Percentiles rank a stretch among this genome's conserved stretches.
Conservation (phyloP, 1,140 invertebrate species). For the Ridgeia piscesae region DNA sequence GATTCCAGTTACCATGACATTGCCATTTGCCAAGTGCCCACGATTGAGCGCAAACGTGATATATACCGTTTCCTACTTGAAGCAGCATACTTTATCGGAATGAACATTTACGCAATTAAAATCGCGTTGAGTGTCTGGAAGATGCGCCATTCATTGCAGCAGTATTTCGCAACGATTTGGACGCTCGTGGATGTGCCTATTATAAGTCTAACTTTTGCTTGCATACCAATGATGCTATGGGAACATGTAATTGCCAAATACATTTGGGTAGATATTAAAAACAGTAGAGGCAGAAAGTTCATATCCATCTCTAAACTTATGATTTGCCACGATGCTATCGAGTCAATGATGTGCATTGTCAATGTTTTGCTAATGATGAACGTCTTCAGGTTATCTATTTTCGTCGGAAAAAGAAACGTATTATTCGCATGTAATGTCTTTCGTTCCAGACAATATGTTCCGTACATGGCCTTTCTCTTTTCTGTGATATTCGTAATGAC, state of each 20-base stretch:
- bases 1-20: neutral
- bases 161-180: neutral
- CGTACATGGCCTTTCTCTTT: neutral
- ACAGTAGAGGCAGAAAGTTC: neutral
- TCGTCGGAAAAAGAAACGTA: neutral
- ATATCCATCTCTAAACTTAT: neutral
- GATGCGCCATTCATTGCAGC: neutral
- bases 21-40: neutral
- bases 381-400: neutral
- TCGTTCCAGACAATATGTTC: neutral
- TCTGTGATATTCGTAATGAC: neutral
- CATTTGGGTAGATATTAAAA: neutral
- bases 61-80: neutral
- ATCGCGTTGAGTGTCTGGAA: neutral
- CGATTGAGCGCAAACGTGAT: neutral
- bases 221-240: neutral
- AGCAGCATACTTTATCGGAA: neutral
- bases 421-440: neutral
- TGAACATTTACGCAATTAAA: neutral
- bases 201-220: neutral
- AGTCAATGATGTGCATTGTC: neutral
- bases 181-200: neutral
- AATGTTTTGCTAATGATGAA: neutral
- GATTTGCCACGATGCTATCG: neutral
- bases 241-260: neutral